These are phyloP conservation scores for Aphelinus certus DNA, from an alignment of 1,140 invertebrate genomes.

Conservation along the genomic window DNA sequence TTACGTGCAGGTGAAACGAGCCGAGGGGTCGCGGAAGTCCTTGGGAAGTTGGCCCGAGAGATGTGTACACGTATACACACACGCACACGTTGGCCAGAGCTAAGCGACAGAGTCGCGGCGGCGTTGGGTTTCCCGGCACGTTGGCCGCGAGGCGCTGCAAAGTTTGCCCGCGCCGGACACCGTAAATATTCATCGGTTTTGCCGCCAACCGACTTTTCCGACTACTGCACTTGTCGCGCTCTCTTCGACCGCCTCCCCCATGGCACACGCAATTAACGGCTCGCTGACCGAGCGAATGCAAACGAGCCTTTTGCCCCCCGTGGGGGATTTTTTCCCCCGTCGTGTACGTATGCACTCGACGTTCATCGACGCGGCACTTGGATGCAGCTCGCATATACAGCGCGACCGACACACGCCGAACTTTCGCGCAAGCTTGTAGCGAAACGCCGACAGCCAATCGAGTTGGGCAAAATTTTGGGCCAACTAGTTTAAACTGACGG, in stretches of 20 bases:
- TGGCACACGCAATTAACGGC: slow-evolving; percentile 5
- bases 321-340: neutral
- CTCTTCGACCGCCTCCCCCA: neutral
- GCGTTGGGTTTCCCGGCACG: slow-evolving; percentile 17
- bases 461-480: too few species aligned
- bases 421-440: too few species aligned
- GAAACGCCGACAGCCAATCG: too few species aligned
- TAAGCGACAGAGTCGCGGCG: neutral
- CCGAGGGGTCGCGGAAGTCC: neutral
- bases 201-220: neutral
- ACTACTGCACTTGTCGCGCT: too few species aligned
- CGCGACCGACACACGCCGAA: too few species aligned
- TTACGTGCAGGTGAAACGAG: too few species aligned
- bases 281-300: slow-evolving; percentile 3
- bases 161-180: slow-evolving; percentile 5
- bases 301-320: slow-evolving; percentile 1
- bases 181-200: slow-evolving; percentile 37
- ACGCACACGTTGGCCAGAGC: too few species aligned
- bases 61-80: too few species aligned
- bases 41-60: slow-evolving; percentile 8
- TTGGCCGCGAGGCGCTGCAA: slow-evolving; percentile 4
- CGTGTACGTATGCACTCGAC: neutral
- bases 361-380: too few species aligned
- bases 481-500: too few species aligned
- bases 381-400: too few species aligned